A percentile compares a stretch with the other conserved stretches of the same genome.
These are phyloP conservation scores for Dioctria linearis DNA, from an alignment of 2,888 invertebrate species.

Conservation along the genomic window DNA sequence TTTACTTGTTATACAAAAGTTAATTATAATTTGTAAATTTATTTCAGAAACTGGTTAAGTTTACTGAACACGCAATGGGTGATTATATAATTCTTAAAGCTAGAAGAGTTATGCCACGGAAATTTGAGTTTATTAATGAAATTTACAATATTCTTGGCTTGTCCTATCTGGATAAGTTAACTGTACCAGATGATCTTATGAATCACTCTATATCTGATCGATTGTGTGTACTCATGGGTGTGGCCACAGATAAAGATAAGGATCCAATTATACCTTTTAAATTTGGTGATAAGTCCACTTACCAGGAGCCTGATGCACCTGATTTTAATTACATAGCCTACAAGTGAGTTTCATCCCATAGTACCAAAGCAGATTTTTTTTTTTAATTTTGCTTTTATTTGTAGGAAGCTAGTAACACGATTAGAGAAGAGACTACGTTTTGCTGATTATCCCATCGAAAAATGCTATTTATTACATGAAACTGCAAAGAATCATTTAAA, in stretches of 20 bases:
- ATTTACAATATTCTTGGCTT: constrained; percentile 67
- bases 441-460: constrained; percentile 55
- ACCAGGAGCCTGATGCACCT: constrained; percentile 60
- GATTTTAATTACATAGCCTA: constrained; percentile 63
- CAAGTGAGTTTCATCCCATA: constrained; percentile 60
- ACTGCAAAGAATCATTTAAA: constrained; percentile 51
- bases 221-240: constrained; percentile 30
- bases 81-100: constrained; percentile 67
- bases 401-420: constrained; percentile 6
- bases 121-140: constrained; percentile 69
- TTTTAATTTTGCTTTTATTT: not conserved
- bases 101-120: constrained; percentile 68
- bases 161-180: constrained; percentile 64
- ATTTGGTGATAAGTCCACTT: constrained; percentile 65
- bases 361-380: not conserved
- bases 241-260: constrained; percentile 52
- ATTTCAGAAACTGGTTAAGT: constrained; percentile 57
- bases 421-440: constrained; percentile 50
- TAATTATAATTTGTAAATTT: not conserved
- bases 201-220: constrained; percentile 15
- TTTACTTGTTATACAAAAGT: not conserved
- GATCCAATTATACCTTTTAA: constrained; percentile 59
- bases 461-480: constrained; percentile 56
- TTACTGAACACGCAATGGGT: constrained; percentile 66
- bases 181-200: constrained; percentile 47